These are phyloP conservation scores for Myrmophylax atrothorax DNA, from an alignment of 2,113 vertebrate species.

Conservation along the genomic window DNA sequence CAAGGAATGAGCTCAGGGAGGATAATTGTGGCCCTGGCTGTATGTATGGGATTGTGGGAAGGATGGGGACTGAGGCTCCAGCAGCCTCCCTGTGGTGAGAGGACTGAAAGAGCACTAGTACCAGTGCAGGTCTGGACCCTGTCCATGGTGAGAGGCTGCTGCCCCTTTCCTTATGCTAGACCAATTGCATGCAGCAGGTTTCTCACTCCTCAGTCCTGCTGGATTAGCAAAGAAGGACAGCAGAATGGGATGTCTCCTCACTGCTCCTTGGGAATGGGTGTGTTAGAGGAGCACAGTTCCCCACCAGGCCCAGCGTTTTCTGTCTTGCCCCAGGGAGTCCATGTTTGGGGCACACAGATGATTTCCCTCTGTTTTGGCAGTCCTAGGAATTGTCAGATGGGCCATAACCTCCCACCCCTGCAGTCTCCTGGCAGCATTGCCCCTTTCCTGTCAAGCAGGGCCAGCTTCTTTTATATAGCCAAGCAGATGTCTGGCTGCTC, in stretches of 20 bases:
- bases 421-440: not conserved
- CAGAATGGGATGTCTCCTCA: not conserved
- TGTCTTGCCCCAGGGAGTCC: not conserved
- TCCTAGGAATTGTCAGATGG: not conserved
- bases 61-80: not conserved
- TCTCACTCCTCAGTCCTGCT: not conserved
- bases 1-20: not conserved
- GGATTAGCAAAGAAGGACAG: not conserved
- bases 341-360: not conserved
- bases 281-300: not conserved
- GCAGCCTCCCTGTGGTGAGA: not conserved
- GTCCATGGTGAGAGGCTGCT: not conserved
- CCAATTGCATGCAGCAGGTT: not conserved
- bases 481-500: constrained; percentile 46
- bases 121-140: not conserved
- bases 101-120: not conserved
- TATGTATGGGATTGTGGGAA: not conserved
- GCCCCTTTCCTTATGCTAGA: not conserved
- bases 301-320: not conserved
- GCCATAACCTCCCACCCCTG: not conserved
- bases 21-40: not conserved
- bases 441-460: constrained; percentile 24
- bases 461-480: constrained; percentile 15
- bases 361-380: not conserved
- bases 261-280: not conserved